Conservation (phyloP, 2,888 invertebrate species). For the Sisyra nigra region DNA sequence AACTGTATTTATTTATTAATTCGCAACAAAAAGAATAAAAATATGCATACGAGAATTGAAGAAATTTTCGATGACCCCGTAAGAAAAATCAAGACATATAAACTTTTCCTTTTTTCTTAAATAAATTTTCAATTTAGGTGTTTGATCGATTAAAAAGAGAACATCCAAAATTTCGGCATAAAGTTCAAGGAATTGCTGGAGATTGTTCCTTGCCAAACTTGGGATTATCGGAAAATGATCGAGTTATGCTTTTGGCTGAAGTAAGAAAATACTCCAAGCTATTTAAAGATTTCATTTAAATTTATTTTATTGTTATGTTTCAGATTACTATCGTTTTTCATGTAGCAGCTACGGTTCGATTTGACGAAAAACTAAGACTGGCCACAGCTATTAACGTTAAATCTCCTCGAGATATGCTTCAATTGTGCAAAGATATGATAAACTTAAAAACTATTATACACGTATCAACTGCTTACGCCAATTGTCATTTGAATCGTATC, state of each 20-base stretch:
- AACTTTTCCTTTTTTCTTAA: too few relatives aligned
- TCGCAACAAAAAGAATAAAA: conserved; percentile 41
- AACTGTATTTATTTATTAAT: conserved; percentile 37
- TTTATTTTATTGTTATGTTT: conserved; percentile 10
- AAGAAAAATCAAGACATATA: too few relatives aligned
- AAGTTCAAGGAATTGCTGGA: conserved; percentile 35
- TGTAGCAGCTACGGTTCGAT: conserved; percentile 41
- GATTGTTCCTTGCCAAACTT: conserved; percentile 43
- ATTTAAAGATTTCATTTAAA: neutral
- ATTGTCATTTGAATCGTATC: conserved; percentile 30
- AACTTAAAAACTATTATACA: conserved; percentile 40
- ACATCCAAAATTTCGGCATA: conserved; percentile 44
- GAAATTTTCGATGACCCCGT: conserved; percentile 51
- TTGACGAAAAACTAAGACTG: conserved; percentile 57
- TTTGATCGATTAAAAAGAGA: conserved; percentile 35
- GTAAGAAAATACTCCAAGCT: conserved; percentile 19
- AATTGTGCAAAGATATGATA: conserved; percentile 46
- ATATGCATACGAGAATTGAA: conserved; percentile 44
- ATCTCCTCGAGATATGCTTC: conserved; percentile 46
- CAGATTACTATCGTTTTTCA: conserved; percentile 34
- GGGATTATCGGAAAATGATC: conserved; percentile 39
- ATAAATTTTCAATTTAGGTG: conserved; percentile 25
- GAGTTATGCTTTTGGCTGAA: conserved; percentile 30
- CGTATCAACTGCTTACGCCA: conserved; percentile 41
- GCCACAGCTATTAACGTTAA: conserved; percentile 60